These are phyloP conservation scores for Paguma larvata DNA, from an alignment of 2,797 vertebrate species.

Conservation along the genomic window DNA sequence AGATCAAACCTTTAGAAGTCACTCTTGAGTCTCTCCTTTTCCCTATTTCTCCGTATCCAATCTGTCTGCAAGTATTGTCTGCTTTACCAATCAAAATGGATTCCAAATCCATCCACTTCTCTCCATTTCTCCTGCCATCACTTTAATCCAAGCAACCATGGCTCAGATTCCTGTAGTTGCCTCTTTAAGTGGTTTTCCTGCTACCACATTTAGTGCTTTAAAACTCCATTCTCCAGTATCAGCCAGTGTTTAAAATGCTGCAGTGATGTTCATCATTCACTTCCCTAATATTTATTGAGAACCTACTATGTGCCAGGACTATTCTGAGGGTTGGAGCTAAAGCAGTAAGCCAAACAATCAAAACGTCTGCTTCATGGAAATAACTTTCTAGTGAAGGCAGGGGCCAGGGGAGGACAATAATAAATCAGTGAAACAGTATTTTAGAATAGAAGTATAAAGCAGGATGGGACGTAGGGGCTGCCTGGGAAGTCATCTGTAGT, in stretches of 20 bases:
- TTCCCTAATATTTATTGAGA: background rate
- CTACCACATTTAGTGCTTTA: background rate
- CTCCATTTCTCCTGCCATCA: background rate
- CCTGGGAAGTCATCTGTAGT: background rate
- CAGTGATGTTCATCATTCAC: background rate
- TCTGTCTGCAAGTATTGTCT: background rate
- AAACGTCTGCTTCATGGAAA: background rate
- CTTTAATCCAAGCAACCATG: background rate
- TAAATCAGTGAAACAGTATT: background rate
- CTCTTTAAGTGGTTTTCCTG: background rate
- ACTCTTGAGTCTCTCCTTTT: background rate
- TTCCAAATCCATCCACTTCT: background rate
- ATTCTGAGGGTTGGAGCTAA: background rate
- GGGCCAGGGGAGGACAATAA: background rate
- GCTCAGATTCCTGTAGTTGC: background rate
- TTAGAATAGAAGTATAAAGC: background rate
- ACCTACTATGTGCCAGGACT: background rate
- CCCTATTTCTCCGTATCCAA: background rate
- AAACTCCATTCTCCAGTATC: background rate
- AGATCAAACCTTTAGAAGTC: background rate
- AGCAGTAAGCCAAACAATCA: background rate
- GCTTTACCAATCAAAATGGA: background rate
- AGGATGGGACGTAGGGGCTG: background rate
- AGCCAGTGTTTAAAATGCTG: background rate
- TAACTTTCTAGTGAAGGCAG: background rate